Evolutionary conservation across 2,113 vertebrate genomes (phyloP).

Genomic region (Trogon melanurus): DNA sequence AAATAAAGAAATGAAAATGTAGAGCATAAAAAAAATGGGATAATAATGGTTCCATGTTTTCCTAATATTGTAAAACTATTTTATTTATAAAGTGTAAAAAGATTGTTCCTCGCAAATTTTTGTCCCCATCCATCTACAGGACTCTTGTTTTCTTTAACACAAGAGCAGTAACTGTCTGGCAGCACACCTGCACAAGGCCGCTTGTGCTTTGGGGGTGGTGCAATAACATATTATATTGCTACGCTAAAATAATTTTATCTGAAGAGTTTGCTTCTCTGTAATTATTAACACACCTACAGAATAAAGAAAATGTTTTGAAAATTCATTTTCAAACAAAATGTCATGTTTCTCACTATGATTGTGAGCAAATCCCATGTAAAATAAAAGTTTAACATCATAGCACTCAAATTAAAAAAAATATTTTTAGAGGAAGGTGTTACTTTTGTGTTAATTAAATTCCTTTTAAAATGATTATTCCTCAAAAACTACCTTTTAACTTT

Average conservation of each 20-base stretch:
- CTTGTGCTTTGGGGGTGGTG: background rate
- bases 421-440: background rate
- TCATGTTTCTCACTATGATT: background rate
- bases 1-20: background rate
- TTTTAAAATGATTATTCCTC: background rate
- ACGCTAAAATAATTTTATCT: background rate
- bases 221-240: background rate
- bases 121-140: background rate
- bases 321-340: background rate
- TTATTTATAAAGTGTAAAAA: background rate
- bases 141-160: background rate
- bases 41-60: background rate
- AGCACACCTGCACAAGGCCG: background rate
- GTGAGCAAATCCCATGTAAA: background rate
- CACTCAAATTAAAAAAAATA: background rate
- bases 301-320: background rate
- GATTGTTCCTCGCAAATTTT: background rate
- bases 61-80: background rate
- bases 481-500: background rate
- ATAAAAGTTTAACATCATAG: background rate
- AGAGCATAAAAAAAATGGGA: background rate
- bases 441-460: background rate
- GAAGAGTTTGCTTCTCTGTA: background rate
- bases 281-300: background rate
- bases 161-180: background rate